These are phyloP conservation scores for Fringilla coelebs DNA, from an alignment of 2,797 vertebrate species.

Conservation along the genomic window DNA sequence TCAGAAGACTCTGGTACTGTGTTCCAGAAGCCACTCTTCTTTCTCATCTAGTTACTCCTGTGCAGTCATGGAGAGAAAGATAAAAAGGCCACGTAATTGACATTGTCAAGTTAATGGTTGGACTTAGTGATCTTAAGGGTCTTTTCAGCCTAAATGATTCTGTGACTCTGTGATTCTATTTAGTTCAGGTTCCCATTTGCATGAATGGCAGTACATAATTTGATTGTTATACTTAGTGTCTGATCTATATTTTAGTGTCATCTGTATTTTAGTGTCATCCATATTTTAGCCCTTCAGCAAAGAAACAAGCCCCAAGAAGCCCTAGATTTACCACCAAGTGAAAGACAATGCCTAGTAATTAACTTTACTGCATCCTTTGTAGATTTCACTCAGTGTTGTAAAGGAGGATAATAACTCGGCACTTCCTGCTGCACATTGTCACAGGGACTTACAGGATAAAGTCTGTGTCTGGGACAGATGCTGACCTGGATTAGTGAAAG, in stretches of 20 bases:
- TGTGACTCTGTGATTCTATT: neutral
- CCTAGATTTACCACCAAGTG: neutral
- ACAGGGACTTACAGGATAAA: slow-evolving; percentile 12
- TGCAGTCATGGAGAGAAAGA: neutral
- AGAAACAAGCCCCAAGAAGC: neutral
- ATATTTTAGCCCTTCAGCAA: neutral
- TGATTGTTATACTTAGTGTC: neutral
- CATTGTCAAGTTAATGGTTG: neutral
- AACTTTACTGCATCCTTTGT: neutral
- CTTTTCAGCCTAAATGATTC: neutral
- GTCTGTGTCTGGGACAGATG: neutral
- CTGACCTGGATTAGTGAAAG: slow-evolving; percentile 22
- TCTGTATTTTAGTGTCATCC: too few species aligned
- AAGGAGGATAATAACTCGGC: neutral
- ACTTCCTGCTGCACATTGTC: neutral
- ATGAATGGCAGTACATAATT: neutral
- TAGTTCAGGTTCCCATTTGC: neutral
- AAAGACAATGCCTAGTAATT: slow-evolving; percentile 30
- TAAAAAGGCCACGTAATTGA: neutral
- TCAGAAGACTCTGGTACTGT: neutral
- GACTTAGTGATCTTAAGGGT: neutral
- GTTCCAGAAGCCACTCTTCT: neutral
- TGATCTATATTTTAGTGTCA: too few species aligned
- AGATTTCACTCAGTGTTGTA: neutral
- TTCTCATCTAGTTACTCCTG: neutral